A percentile compares a stretch with the other conserved stretches of the same genome.
These are phyloP conservation scores for Megaceryle maxima DNA, from an alignment of 2,113 vertebrate species.

Conservation along the genomic window DNA sequence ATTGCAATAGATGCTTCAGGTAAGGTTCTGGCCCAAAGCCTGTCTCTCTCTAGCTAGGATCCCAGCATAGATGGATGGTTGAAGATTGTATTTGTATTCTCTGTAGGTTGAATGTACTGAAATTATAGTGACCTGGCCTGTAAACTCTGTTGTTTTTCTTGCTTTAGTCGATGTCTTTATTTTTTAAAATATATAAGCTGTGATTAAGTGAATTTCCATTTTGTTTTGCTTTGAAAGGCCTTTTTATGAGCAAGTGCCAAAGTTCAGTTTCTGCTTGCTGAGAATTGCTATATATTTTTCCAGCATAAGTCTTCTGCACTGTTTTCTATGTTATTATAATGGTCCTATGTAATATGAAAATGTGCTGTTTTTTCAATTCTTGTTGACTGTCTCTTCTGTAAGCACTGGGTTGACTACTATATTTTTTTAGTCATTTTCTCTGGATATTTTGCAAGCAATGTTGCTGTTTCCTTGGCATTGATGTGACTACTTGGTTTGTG, in stretches of 20 bases:
- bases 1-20: background rate
- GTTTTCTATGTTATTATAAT: conserved; percentile 33
- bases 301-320: conserved; percentile 46
- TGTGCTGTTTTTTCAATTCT: conserved; percentile 51
- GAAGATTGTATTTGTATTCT: background rate
- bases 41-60: background rate
- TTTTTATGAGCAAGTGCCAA: conserved; percentile 77
- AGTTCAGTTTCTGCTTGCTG: conserved; percentile 69
- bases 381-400: conserved; percentile 48
- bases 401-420: conserved; percentile 27
- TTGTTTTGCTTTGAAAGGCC: conserved; percentile 61
- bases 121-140: conserved; percentile 13
- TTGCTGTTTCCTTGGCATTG: conserved; percentile 45
- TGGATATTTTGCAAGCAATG: conserved; percentile 38
- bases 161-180: conserved; percentile 14
- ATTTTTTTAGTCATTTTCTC: conserved; percentile 48
- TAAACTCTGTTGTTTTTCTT: background rate
- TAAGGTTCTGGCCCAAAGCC: background rate
- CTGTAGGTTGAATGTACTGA: conserved; percentile 35
- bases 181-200: background rate
- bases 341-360: conserved; percentile 50
- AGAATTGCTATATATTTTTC: conserved; percentile 30
- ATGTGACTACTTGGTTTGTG: conserved; percentile 37
- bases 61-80: background rate
- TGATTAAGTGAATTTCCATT: conserved; percentile 36